phyloP scores from a whole-genome alignment of 2,113 vertebrate genomes.

The Tinamus guttatus region DNA sequence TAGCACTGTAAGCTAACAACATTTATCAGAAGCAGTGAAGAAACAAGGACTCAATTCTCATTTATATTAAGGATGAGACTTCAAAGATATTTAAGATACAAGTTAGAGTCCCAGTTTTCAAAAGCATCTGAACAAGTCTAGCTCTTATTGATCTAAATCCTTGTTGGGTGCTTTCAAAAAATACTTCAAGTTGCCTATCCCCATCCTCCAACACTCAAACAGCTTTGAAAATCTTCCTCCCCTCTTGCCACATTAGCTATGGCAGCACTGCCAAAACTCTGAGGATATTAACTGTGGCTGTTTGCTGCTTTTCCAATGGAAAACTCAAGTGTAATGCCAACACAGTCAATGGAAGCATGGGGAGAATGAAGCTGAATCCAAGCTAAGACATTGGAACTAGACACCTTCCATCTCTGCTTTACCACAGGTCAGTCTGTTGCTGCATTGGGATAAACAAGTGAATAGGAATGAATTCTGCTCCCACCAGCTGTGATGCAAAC shows the following conservation, averaged over 20 bases:
- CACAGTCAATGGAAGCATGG: background rate
- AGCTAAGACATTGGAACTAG: background rate
- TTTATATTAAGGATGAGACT: conserved; percentile 13
- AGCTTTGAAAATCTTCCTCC: background rate
- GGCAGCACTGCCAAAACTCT: background rate
- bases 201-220: background rate
- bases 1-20: conserved; percentile 49
- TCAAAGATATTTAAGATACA: conserved; percentile 56
- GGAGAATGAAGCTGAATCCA: background rate
- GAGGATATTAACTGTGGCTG: background rate
- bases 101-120: conserved; percentile 46
- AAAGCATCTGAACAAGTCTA: conserved; percentile 35
- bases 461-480: background rate
- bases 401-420: background rate
- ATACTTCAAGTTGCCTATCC: background rate
- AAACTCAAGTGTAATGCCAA: background rate
- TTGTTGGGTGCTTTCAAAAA: background rate
- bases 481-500: no score
- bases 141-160: conserved; percentile 12
- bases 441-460: background rate
- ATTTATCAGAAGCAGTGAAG: conserved; percentile 46
- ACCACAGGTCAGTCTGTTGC: background rate
- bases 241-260: background rate
- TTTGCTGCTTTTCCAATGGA: background rate
- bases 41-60: conserved; percentile 37